phyloP scores from a whole-genome alignment of 2,797 vertebrate genomes.

The Taeniopygia guttata region DNA sequence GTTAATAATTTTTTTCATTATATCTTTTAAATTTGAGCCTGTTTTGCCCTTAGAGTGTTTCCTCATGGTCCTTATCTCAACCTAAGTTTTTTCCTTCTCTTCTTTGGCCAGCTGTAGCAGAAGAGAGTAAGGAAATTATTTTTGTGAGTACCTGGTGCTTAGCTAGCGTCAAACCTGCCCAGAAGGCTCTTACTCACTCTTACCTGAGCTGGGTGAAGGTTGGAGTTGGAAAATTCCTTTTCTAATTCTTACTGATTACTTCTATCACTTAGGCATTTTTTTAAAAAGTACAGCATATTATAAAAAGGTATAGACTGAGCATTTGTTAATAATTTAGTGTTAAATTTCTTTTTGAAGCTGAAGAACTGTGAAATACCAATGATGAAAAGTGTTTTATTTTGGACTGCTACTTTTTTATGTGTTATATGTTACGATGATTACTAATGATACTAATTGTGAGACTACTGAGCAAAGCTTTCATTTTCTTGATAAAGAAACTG shows the following conservation, averaged over 20 bases:
- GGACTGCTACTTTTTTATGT: background rate
- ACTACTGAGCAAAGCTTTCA: background rate
- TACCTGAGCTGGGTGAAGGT: background rate
- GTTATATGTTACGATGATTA: background rate
- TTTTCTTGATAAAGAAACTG: background rate
- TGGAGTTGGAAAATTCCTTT: background rate
- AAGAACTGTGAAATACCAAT: background rate
- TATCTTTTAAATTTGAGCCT: background rate
- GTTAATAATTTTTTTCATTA: background rate
- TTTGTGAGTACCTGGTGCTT: background rate
- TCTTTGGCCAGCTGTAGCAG: background rate
- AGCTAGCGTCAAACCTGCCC: background rate
- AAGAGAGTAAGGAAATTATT: background rate
- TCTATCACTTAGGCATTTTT: background rate
- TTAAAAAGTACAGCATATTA: background rate
- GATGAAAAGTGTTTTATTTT: background rate
- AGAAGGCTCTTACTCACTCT: background rate
- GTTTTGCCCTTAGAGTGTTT: background rate
- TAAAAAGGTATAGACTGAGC: background rate
- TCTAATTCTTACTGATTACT: background rate
- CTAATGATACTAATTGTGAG: background rate
- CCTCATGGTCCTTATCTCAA: background rate
- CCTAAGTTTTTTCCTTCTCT: background rate
- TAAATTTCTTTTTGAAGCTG: background rate
- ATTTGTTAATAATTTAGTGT: background rate